phyloP scores from a whole-genome alignment of 2,797 vertebrate genomes.

The Threskiornis aethiopicus region DNA sequence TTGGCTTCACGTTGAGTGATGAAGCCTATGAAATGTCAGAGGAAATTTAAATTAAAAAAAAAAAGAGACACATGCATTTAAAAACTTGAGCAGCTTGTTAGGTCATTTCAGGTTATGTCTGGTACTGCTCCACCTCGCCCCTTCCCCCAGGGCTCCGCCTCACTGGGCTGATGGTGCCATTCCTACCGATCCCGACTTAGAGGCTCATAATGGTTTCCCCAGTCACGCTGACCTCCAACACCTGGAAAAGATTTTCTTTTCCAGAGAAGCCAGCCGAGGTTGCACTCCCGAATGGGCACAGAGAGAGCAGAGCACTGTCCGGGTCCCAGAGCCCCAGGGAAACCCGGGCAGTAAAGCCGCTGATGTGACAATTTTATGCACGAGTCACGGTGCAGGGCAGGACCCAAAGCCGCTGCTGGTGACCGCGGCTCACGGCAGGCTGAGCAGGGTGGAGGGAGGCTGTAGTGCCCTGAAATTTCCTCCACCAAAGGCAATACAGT shows the following conservation, averaged over 20 bases:
- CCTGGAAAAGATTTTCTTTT: neutral
- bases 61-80: neutral
- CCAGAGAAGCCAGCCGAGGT: neutral
- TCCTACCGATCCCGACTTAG: neutral
- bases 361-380: fast-evolving
- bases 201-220: neutral
- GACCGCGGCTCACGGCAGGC: neutral
- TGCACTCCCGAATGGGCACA: neutral
- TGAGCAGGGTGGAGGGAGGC: neutral
- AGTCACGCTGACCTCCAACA: neutral
- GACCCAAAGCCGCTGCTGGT: neutral
- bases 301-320: neutral
- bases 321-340: neutral
- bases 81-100: constrained; percentile 50
- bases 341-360: neutral
- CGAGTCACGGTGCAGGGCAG: neutral
- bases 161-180: neutral
- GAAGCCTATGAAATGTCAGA: constrained; percentile 64
- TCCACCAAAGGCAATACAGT: neutral
- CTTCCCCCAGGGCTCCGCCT: neutral
- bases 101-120: constrained; percentile 58
- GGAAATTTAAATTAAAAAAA: constrained; percentile 46
- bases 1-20: constrained; percentile 46
- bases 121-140: neutral
- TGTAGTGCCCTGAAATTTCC: neutral